Percentiles rank a stretch among this genome's conserved stretches.
Evolutionary conservation across 2,888 invertebrate species (phyloP).

Genomic region (Calliopum simillimum): DNA sequence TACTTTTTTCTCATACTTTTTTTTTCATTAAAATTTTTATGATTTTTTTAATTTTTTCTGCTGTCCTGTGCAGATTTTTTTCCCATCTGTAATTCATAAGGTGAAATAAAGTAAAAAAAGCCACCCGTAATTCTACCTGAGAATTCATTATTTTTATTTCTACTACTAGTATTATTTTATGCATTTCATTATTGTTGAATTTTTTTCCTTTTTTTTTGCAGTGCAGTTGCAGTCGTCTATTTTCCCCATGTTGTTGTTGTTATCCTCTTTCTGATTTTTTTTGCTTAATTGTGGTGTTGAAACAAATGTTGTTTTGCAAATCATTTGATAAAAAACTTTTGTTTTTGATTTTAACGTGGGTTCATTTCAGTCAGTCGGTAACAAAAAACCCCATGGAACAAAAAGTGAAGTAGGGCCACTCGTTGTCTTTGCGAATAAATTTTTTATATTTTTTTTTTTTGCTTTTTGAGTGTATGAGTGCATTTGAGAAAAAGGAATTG

Average conservation of each 20-base stretch:
- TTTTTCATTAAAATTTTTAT: neutral
- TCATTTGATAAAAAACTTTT: neutral
- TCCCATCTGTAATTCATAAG: neutral
- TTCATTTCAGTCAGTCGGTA: neutral
- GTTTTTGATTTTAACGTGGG: neutral
- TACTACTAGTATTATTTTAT: neutral
- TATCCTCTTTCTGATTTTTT: too few relatives aligned
- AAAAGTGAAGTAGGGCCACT: too few relatives aligned
- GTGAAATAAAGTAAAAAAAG: conserved; percentile 5
- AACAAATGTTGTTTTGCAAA: conserved; percentile 14
- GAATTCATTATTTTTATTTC: conserved; percentile 15
- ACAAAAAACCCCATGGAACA: neutral
- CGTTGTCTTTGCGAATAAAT: neutral
- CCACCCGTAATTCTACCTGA: neutral
- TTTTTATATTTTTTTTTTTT: neutral
- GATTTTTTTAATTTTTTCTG: conserved; percentile 1
- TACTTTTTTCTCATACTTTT: too few relatives aligned
- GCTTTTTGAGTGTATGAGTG: neutral
- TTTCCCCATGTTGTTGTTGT: too few relatives aligned
- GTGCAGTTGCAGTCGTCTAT: too few relatives aligned
- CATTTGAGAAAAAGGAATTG: too few relatives aligned
- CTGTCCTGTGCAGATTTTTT: neutral
- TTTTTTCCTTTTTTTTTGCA: conserved; percentile 8
- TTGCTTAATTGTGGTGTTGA: conserved; percentile 5
- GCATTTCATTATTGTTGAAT: conserved; percentile 17